These are phyloP conservation scores for Megalopta genalis DNA, from an alignment of 1,140 invertebrate genomes.

Conservation along the genomic window DNA sequence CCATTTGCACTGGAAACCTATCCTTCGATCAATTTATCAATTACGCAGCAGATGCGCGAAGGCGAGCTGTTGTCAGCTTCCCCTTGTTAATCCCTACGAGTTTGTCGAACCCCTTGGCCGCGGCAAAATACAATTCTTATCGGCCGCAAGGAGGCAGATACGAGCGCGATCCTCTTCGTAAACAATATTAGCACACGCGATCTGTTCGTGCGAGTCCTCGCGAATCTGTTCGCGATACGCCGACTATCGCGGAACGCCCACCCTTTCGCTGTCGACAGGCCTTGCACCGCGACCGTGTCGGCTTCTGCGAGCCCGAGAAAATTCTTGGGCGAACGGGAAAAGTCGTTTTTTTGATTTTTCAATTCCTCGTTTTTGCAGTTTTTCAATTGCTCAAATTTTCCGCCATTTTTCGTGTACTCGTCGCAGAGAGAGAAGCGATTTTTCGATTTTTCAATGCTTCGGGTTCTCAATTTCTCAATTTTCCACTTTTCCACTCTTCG, in stretches of 20 bases:
- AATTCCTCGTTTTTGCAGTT: too few species aligned
- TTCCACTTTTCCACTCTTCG: too few species aligned
- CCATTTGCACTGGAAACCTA: too few species aligned
- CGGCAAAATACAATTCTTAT: conserved; percentile 7
- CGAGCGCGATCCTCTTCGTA: background rate
- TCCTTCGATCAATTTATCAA: background rate
- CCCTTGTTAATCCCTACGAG: background rate
- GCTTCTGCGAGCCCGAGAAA: too few species aligned
- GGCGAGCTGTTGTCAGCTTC: background rate
- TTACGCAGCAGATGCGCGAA: background rate
- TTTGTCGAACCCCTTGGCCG: conserved; percentile 7
- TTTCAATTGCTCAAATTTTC: too few species aligned
- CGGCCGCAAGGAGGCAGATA: background rate
- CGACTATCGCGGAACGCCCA: background rate
- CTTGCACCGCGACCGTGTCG: too few species aligned
- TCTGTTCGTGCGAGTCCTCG: background rate
- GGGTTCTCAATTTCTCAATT: too few species aligned
- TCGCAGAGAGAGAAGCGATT: too few species aligned
- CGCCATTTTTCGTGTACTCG: too few species aligned
- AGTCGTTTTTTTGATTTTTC: too few species aligned
- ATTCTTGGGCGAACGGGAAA: background rate
- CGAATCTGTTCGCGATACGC: background rate
- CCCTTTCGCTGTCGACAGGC: background rate
- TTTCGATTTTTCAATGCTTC: too few species aligned
- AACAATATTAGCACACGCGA: conserved; percentile 3